phyloP scores from a whole-genome alignment of 2,797 vertebrate species.

The Crax fasciolata region DNA sequence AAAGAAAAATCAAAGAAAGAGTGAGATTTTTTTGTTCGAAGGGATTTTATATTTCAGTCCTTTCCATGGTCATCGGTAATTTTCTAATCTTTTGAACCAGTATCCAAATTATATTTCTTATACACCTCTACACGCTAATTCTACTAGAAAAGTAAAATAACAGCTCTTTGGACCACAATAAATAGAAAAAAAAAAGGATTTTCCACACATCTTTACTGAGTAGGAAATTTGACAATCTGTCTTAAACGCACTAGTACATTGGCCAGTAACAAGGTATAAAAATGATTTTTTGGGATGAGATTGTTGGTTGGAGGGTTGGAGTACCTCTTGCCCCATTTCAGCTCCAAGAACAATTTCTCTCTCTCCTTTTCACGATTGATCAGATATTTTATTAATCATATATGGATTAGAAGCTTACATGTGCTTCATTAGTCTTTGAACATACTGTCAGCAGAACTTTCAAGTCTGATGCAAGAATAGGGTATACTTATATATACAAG shows the following conservation, averaged over 20 bases:
- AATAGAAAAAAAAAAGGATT: background rate
- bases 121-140: background rate
- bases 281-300: background rate
- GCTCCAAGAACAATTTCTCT: background rate
- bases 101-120: background rate
- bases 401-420: background rate
- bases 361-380: background rate
- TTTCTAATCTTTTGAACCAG: background rate
- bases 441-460: background rate
- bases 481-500: background rate
- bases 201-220: background rate
- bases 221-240: background rate
- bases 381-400: background rate
- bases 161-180: background rate
- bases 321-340: background rate
- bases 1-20: background rate
- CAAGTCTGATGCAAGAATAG: background rate
- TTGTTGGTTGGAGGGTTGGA: background rate
- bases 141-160: background rate
- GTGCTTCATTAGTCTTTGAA: background rate
- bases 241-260: background rate
- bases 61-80: conserved; percentile 12
- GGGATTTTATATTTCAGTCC: background rate
- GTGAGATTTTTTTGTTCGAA: background rate
- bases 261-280: background rate